Base-by-base conservation (phyloP, 2,113 vertebrate species). In the Oceanodroma tethys region DNA sequence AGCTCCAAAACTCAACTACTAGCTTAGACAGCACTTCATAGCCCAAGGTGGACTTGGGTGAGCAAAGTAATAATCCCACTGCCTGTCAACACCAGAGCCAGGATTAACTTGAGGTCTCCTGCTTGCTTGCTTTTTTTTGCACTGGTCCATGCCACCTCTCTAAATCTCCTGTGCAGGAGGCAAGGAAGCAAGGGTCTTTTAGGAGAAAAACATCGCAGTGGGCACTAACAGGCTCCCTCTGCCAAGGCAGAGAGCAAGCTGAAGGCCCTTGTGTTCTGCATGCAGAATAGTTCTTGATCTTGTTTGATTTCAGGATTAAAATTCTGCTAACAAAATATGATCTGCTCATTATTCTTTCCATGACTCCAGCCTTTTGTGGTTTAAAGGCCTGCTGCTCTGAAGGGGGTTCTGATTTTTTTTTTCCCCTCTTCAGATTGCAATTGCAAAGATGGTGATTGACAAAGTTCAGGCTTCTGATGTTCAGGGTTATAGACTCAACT, bases 381-480 rank as follows among this genome's bases (percentile, higher is more conserved):
- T 95, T 95, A 85, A 83, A 96, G 86, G 65, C 81, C 40, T 13
- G 14, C 80, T 87, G 70, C 80, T 89, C 89, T 65, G 63, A 90
- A 89, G 56, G 67, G 66, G 63, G 58, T 81, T 96, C 70, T 70
- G 93, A 60, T 78, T 23, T 67, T 59, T 73, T 42, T 12, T 40
- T 55, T 32, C 10, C 40, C 59, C 70, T 86, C 42, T 93, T 80
- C 78, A 89, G 76, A 89, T 55, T 81, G 82, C 63, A 79, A 10
- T 94, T 95, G 81, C 85, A 93, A 91, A 91, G 80, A 23, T 14
- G 36, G 55, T 91, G 96, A 95, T 83, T 91, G 91, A 95, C 92
- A 88, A 90, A 90, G 94, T 87, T 96, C 92, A 95, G 80, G 62
- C 79, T 91, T 94, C 42, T 95, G 96, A 91, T 94, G 71, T 82